Conservation (phyloP, 2,113 vertebrate species). For the Callaeas wilsoni region DNA sequence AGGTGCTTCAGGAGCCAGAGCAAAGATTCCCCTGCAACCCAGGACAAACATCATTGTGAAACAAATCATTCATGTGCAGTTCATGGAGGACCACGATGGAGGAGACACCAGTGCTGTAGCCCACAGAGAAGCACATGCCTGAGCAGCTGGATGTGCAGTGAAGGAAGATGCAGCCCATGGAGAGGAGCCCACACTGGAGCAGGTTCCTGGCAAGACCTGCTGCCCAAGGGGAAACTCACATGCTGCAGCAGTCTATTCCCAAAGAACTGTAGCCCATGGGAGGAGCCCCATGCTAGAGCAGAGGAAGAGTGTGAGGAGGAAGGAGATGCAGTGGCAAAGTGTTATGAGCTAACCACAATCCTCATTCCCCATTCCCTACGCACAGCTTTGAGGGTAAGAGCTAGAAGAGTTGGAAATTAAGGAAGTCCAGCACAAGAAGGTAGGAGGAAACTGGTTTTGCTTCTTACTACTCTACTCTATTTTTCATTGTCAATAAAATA, state of each 20-base stretch:
- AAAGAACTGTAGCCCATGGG: background rate
- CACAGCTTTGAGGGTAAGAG: background rate
- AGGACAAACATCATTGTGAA: background rate
- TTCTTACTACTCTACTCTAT: background rate
- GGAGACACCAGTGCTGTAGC: background rate
- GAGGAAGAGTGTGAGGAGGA: background rate
- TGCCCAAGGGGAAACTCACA: accelerated
- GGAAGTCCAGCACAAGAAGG: background rate
- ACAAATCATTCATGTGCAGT: background rate
- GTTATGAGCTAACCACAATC: background rate
- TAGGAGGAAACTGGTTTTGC: accelerated
- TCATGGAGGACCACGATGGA: background rate
- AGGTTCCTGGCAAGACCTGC: background rate
- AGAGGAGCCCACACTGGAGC: background rate
- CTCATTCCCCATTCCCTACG: background rate
- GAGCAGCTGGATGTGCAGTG: background rate
- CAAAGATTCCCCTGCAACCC: background rate
- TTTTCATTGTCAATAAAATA: background rate
- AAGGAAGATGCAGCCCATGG: background rate
- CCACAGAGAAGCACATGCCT: background rate
- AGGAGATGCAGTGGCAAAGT: background rate
- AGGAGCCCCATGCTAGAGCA: background rate
- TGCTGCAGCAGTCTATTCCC: background rate
- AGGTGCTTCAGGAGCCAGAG: accelerated
- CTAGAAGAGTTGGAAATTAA: background rate